phyloP scores from a whole-genome alignment of 92 coral and sea anemone genomes.

The Metridium senile region DNA sequence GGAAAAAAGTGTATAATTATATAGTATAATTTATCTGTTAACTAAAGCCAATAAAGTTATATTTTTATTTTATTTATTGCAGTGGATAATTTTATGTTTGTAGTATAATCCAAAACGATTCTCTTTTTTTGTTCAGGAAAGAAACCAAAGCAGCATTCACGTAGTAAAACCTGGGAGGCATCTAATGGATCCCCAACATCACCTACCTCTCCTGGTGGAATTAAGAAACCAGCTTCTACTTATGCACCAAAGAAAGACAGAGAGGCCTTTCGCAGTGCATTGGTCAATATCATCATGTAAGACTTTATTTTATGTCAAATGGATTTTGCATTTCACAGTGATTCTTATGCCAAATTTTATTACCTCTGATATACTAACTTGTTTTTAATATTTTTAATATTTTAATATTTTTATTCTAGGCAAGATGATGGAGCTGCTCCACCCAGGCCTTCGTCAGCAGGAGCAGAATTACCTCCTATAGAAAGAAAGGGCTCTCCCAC shows the following conservation, averaged over 20 bases:
- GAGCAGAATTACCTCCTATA: conserved; percentile 91
- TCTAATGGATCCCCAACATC: conserved; percentile 78
- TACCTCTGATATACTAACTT: no score
- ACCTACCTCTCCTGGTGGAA: conserved; percentile 59
- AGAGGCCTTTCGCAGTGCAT: conserved; percentile 96
- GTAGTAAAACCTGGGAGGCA: conserved; percentile 95
- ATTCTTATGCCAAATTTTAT: no score
- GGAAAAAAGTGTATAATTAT: no score
- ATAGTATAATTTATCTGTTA: no score
- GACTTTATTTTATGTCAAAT: not conserved
- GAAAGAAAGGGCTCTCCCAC: conserved; percentile 96
- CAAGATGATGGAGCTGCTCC: conserved; percentile 81
- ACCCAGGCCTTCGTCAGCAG: conserved; percentile 84
- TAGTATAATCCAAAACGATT: no score
- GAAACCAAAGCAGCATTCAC: conserved; percentile 76
- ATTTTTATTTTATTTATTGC: no score
- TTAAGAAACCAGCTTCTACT: conserved; percentile 61
- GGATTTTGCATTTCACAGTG: no score
- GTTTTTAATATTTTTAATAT: no score
- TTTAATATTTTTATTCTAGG: conserved; percentile 42
- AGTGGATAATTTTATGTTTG: no score
- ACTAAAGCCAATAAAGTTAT: no score
- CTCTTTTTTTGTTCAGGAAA: conserved; percentile 31
- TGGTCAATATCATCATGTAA: conserved; percentile 93
- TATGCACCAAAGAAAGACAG: conserved; percentile 94